Evolutionary conservation across 2,113 vertebrate genomes (phyloP).

Genomic region (Trematocara stigmaticum): DNA sequence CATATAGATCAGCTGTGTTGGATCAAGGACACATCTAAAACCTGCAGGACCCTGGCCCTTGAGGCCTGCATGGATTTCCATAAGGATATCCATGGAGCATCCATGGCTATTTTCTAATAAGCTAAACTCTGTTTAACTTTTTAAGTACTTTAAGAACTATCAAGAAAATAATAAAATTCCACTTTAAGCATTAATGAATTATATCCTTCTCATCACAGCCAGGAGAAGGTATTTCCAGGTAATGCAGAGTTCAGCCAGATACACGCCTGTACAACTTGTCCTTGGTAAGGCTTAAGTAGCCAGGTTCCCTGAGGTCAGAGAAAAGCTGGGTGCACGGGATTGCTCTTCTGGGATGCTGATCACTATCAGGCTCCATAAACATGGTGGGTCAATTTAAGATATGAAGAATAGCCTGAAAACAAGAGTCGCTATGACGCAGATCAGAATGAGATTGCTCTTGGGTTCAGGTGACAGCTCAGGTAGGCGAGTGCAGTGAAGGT

Average conservation of each 20-base stretch:
- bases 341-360: conserved; percentile 6
- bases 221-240: not conserved
- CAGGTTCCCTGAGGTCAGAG: conserved; percentile 33
- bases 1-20: too few relatives aligned
- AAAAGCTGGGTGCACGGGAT: not conserved
- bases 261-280: not conserved
- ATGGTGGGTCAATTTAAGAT: conserved; percentile 18
- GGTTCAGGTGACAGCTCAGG: conserved; percentile 13
- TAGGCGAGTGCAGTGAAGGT: not conserved
- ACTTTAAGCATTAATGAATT: not conserved
- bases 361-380: conserved; percentile 17
- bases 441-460: not conserved
- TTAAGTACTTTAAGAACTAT: not conserved
- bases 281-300: not conserved
- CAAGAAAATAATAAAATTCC: not conserved
- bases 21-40: too few relatives aligned
- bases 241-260: not conserved
- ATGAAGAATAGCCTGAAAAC: not conserved
- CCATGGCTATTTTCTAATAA: not conserved
- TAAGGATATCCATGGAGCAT: not conserved
- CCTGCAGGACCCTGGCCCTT: too few relatives aligned
- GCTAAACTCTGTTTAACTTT: not conserved
- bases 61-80: not conserved
- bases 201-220: not conserved
- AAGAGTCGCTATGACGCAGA: conserved; percentile 33